Base-by-base conservation (phyloP, 2,888 invertebrate species). In the Willowsia nigromaculata region DNA sequence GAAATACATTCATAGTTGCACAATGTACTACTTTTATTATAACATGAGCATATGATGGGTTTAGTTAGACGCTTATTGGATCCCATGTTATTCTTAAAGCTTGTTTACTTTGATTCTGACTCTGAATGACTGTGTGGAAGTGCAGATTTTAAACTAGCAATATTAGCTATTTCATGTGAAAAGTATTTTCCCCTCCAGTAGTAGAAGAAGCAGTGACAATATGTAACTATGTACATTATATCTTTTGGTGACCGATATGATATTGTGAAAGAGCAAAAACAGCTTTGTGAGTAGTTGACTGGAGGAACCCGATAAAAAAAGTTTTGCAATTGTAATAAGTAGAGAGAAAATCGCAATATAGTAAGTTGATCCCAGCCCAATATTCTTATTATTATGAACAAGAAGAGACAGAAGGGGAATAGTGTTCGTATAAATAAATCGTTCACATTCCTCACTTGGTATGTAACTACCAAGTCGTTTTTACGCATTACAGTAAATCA, bases 391-490 rank as follows among this genome's bases (percentile, higher is more conserved):
- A 71, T 43, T 25, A 40, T 30, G 71, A 43, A 71, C 71, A 43
- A 13, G 25, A 50, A 50, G 50, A 50, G 33, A 68, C 15, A 37
- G 22, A 13, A 15, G 9, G 71, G n/a, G 71, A 43, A 22, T 40
- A 25, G 40, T 71, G 27, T 47, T 62, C 37, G 71, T 84, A 84
- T 71, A 53, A 84, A 84, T 84, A 84, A 84, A 84, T 84, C 71
- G 68, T 62, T 84, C 83, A 71, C 68, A 68, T 84, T 84, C 71
- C 53, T 71, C 15, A 27, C 13, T 11, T 13, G 33, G n/a, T 71
- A 13, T 43, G 43, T 25, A 65, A 65, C 65, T 37, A 37, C 65
- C 4, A 68, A 84, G 71, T 53, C 68, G 22, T 84, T 84, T 71
- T 43, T 71, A 18, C 40, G 37, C 53, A 37, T 71, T 84, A 71